A percentile compares a stretch with the other conserved stretches of the same genome.
Conservation (phyloP, 1,140 invertebrate genomes). For the Microvelia longipes region DNA sequence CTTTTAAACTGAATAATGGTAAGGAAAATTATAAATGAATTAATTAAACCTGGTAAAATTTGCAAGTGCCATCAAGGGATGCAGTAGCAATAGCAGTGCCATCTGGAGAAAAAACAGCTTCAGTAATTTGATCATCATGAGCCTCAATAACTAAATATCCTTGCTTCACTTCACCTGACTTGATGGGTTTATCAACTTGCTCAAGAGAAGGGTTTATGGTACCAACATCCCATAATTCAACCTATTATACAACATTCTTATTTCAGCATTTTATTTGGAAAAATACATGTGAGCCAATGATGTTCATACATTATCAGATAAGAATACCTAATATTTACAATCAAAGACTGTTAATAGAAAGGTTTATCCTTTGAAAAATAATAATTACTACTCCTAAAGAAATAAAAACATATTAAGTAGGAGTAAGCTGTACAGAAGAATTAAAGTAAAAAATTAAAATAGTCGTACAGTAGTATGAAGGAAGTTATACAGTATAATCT, state of each 20-base stretch:
- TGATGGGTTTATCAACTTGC: constrained; percentile 32
- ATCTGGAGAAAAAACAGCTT: constrained; percentile 82
- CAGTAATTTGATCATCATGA: constrained; percentile 54
- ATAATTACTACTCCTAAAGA: too few relatives aligned
- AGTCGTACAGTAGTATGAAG: too few relatives aligned
- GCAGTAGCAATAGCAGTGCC: constrained; percentile 81
- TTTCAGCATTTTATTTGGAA: too few relatives aligned
- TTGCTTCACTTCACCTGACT: constrained; percentile 33
- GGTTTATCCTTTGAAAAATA: too few relatives aligned
- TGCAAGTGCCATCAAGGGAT: constrained; percentile 68
- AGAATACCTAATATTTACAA: too few relatives aligned
- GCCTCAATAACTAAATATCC: constrained; percentile 49
- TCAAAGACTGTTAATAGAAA: too few relatives aligned
- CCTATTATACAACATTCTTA: constrained; percentile 31
- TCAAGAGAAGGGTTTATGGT: constrained; percentile 26
- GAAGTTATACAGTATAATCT: too few relatives aligned
- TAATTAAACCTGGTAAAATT: constrained; percentile 72
- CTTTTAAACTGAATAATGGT: neutral
- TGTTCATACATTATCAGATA: too few relatives aligned
- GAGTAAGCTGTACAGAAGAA: too few relatives aligned
- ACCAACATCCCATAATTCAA: constrained; percentile 45
- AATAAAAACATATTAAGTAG: too few relatives aligned
- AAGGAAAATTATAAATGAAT: neutral
- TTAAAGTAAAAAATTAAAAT: too few relatives aligned
- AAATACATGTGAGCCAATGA: too few relatives aligned